Conservation (phyloP, 2,113 vertebrate genomes). For the Cathartes aura region DNA sequence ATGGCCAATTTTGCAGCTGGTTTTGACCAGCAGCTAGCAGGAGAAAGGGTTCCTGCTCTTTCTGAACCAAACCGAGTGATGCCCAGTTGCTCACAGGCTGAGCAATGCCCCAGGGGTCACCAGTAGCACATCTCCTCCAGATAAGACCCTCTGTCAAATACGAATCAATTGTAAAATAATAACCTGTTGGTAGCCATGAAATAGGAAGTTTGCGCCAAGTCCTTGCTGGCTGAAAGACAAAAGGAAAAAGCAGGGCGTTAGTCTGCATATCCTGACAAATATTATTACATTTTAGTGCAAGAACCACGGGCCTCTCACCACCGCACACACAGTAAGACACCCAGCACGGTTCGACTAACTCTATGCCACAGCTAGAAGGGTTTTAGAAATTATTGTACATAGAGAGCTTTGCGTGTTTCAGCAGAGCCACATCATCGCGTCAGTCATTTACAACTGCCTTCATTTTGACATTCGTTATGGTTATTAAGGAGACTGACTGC, state of each 20-base stretch:
- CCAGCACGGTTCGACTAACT: background rate
- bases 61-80: background rate
- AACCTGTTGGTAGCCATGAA: conserved; percentile 99
- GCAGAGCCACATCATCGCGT: background rate
- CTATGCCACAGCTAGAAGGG: background rate
- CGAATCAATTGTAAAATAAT: conserved; percentile 51
- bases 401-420: background rate
- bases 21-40: background rate
- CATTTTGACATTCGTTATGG: fast-evolving
- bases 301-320: background rate
- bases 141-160: background rate
- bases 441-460: background rate
- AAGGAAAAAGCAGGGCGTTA: background rate
- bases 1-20: background rate
- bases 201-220: conserved; percentile 96
- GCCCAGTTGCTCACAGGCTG: background rate
- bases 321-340: background rate
- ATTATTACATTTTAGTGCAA: fast-evolving
- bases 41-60: background rate
- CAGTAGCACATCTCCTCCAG: background rate
- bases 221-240: conserved; percentile 92
- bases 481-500: too few relatives aligned
- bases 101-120: background rate
- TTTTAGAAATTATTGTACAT: background rate
- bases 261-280: background rate